Evolutionary conservation across 2,888 invertebrate species (phyloP).

Genomic region (Microctonus hyperodae): DNA sequence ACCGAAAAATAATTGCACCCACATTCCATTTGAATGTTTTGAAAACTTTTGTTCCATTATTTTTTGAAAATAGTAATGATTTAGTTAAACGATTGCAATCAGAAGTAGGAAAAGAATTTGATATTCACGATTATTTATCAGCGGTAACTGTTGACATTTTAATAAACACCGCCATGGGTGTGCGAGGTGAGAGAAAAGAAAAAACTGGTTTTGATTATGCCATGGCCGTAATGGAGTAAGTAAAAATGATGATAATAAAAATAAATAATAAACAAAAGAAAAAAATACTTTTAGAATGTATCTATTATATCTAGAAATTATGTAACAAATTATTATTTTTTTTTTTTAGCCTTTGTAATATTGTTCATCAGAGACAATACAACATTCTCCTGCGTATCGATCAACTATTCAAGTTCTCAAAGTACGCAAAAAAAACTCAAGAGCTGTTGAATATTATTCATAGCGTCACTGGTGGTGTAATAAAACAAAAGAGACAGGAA

Average conservation of each 20-base stretch:
- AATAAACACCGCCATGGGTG: slow-evolving; percentile 69
- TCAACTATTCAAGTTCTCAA: slow-evolving; percentile 63
- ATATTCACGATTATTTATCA: slow-evolving; percentile 66
- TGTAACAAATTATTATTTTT: not conserved
- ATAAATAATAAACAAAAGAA: not conserved
- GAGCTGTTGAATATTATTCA: slow-evolving; percentile 64
- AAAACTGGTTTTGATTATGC: slow-evolving; percentile 67
- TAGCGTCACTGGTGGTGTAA: slow-evolving; percentile 63
- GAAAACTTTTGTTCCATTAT: slow-evolving; percentile 66
- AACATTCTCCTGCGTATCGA: slow-evolving; percentile 64
- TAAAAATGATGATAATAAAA: slow-evolving; percentile 20
- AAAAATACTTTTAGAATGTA: too few relatives aligned
- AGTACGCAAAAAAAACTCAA: slow-evolving; percentile 62
- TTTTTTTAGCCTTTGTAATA: slow-evolving; percentile 65
- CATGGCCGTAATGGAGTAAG: slow-evolving; percentile 68
- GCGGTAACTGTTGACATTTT: slow-evolving; percentile 65
- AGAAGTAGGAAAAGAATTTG: slow-evolving; percentile 63
- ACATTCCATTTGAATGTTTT: slow-evolving; percentile 65
- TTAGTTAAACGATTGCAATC: slow-evolving; percentile 59
- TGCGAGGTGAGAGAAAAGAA: slow-evolving; percentile 62
- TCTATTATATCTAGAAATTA: too few relatives aligned
- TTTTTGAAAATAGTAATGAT: slow-evolving; percentile 64
- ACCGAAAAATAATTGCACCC: slow-evolving; percentile 66
- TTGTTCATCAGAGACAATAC: slow-evolving; percentile 66
- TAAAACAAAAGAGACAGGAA: slow-evolving; percentile 48